Conservation (phyloP, 2,888 invertebrate species). For the Callosobruchus maculatus region DNA sequence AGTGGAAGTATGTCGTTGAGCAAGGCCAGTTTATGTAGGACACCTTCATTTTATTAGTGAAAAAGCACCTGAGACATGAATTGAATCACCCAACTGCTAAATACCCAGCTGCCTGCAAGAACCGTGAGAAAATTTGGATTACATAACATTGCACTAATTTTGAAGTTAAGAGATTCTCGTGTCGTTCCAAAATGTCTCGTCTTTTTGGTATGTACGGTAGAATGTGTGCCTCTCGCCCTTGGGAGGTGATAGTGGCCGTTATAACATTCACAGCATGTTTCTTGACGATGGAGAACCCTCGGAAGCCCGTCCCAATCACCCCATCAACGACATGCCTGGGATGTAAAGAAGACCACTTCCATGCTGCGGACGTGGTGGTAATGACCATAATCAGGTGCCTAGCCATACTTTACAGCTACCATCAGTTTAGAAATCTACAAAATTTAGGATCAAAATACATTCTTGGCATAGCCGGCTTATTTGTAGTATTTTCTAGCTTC, state of each 20-base stretch:
- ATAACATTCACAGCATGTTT: constrained; percentile 76
- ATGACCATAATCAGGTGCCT: constrained; percentile 88
- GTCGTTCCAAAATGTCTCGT: constrained; percentile 41
- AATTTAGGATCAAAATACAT: constrained; percentile 85
- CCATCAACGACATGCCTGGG: constrained; percentile 27
- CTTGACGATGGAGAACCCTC: constrained; percentile 63
- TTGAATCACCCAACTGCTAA: not conserved
- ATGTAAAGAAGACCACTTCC: constrained; percentile 61
- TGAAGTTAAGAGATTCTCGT: not conserved
- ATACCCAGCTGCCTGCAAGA: not conserved
- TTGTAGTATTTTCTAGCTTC: constrained; percentile 88
- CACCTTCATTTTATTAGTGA: not conserved
- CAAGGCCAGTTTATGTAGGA: not conserved
- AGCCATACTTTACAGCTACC: constrained; percentile 86
- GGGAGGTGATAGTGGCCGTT: constrained; percentile 89
- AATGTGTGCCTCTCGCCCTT: constrained; percentile 87
- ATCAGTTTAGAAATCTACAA: constrained; percentile 84
- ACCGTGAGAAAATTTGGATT: not conserved
- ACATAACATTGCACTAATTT: not conserved
- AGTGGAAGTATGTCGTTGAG: not conserved
- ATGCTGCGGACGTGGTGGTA: constrained; percentile 78
- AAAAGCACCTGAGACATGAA: not conserved
- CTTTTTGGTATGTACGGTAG: constrained; percentile 80
- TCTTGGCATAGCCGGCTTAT: constrained; percentile 80
- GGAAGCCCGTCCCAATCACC: constrained; percentile 36